phyloP scores from a whole-genome alignment of 2,113 vertebrate genomes.

The Chascanopsetta lugubris region DNA sequence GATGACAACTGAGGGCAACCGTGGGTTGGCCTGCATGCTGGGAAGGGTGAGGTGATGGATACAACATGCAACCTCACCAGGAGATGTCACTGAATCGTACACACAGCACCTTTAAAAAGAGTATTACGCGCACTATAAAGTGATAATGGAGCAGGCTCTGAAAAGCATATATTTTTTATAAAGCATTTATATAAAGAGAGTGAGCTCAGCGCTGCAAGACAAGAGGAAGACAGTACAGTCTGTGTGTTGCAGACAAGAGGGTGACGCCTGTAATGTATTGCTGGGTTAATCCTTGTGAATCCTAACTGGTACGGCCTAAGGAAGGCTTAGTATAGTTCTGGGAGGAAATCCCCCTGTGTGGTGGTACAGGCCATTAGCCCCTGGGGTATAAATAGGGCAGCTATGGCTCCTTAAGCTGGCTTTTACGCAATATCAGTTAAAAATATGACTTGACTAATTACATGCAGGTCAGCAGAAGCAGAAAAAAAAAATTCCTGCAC shows the following conservation, averaged over 20 bases:
- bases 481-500: conserved; percentile 46
- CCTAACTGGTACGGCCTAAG: conserved; percentile 75
- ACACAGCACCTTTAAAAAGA: no score
- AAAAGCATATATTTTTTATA: neutral
- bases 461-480: conserved; percentile 69
- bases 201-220: neutral
- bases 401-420: conserved; percentile 79
- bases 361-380: conserved; percentile 76
- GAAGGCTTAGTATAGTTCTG: conserved; percentile 79
- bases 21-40: no score
- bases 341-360: conserved; percentile 74
- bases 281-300: conserved; percentile 76
- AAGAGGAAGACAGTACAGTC: conserved; percentile 14
- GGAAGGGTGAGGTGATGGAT: no score
- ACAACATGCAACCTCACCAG: no score
- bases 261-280: conserved; percentile 67
- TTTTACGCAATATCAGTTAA: conserved; percentile 83
- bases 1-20: no score
- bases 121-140: no score
- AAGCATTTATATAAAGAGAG: neutral
- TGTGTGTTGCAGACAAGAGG: conserved; percentile 44
- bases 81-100: no score
- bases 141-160: neutral
- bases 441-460: conserved; percentile 82
- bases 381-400: conserved; percentile 81